Evolutionary conservation across 2,113 vertebrate genomes (phyloP), one percentile per base, ranked within the genome.

Genomic region (Burhinus bistriatus): DNA sequence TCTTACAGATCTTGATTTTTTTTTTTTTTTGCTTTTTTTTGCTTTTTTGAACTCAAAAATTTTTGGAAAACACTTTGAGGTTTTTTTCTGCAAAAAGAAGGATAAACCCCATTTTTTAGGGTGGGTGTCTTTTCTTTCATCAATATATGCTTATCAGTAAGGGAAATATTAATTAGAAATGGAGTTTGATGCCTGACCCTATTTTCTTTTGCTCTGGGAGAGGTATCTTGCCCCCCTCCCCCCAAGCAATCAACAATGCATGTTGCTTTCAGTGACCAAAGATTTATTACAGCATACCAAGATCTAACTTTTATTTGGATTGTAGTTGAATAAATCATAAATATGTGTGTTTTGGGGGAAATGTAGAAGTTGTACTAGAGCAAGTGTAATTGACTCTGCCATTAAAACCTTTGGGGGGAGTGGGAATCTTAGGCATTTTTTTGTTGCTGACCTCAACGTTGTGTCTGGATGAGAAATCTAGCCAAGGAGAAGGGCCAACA

Each of bases 81-180:
- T 5, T 38, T 83, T 83, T 52, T 73, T 36, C 9, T 42, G 5
- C 1, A 25, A 15, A n/a, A n/a, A 36, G 54, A 61, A 22, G 5
- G 1, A 12, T 12, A 49, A 34, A n/a, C 0, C 2, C 2, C 4
- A 3, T 25, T 22, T 57, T 65, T 83, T 15, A 29, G 27, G 14
- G 9, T 62, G 9, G 0, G 1, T 87, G 1, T 52, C 4, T 40
- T 55, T 85, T 83, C 32, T 69, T 86, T 77, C 7, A 23, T 71
- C 14, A 9, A 9, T 45, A 7, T 30, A 11, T n/a, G 6, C 57
- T 70, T 61, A 26, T 70, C 9, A 59, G 12, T 58, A 49, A 83
- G 38, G 29, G 16, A 64, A 64, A 22, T 80, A 42, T 2, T 72
- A 16, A 59, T 69, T 47, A 18, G 10, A 84, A 78, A 15, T 66